Base-by-base conservation (phyloP, 2,113 vertebrate genomes). In the Oenanthe oenanthe region DNA sequence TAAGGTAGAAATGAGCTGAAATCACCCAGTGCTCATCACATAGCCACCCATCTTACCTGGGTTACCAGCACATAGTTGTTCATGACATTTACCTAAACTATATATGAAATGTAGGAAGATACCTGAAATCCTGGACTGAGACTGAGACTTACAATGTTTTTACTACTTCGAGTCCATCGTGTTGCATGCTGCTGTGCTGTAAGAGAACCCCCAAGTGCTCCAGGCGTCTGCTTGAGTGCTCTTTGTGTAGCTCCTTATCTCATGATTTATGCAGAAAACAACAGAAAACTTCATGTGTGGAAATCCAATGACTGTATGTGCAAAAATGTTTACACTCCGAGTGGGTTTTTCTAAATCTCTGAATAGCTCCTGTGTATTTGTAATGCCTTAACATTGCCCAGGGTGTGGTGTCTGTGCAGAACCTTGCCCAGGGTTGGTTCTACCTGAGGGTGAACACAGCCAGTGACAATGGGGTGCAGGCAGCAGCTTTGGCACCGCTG, bases 161-260 rank as follows among this genome's bases (percentile, higher is more conserved):
- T 92, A 51, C 95, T 92, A 68, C 87, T 96, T 97, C 83, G 88
- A 81, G 62, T 62, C 45, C 16, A 26, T 85, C 21, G 42, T 87
- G 43, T 89, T 96, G 97, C 97, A 97, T 97, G 97, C 95, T 90
- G 91, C 94, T 4, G 75, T 95, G 89, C 95, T 97, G 67, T 93
- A 93, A 93, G 92, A 96, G 81, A 82, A 19, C 75, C 88, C 93
- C 89, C 93, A 94, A 87, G 91, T 86, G 83, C 89, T 94, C 95
- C 91, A 90, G 94, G 86, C 40, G 1, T 88, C 93, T 53, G 16
- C 79, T 66, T 43, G 88, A 96, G 87, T 97, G 76, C 91, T 77
- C 48, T 95, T 95, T 95, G 75, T 95, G 70, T 97, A 95, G 80
- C 63, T 95, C 95, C 84, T 95, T 95, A 76, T 93, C 74, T 93